These are phyloP conservation scores for Charina bottae DNA, from an alignment of 2,113 vertebrate species.

Conservation along the genomic window DNA sequence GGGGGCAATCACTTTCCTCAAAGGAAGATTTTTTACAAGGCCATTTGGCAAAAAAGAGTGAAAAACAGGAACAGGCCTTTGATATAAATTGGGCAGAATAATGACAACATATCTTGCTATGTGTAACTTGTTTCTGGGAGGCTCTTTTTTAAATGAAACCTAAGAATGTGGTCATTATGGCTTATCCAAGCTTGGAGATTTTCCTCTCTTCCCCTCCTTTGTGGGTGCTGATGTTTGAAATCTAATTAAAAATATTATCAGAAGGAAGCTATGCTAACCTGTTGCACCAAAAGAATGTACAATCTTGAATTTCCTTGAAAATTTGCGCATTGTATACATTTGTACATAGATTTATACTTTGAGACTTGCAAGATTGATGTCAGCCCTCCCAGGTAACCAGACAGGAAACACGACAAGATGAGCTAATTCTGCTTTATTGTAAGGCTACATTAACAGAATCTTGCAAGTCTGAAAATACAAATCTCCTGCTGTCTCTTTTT, in stretches of 20 bases:
- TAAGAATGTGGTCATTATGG: background rate
- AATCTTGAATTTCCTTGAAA: background rate
- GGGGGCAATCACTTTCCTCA: background rate
- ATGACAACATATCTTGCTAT: no score
- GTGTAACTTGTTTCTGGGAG: background rate
- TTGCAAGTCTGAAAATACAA: no score
- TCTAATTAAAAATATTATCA: background rate
- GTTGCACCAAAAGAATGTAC: background rate
- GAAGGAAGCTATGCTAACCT: no score
- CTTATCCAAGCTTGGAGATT: background rate
- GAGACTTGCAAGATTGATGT: no score
- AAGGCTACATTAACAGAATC: no score
- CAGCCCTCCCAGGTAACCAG: no score
- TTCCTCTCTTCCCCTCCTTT: background rate
- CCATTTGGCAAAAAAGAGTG: background rate
- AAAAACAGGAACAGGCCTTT: background rate
- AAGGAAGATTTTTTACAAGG: background rate
- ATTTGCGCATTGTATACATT: background rate
- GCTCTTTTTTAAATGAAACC: background rate
- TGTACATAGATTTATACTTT: no score
- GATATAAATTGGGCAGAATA: background rate
- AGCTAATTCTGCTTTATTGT: no score
- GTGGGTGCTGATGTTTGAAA: background rate
- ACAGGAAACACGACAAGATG: no score
- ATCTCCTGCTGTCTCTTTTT: no score